Base-by-base conservation (phyloP, 2,888 invertebrate genomes). In the Clanis bilineata region DNA sequence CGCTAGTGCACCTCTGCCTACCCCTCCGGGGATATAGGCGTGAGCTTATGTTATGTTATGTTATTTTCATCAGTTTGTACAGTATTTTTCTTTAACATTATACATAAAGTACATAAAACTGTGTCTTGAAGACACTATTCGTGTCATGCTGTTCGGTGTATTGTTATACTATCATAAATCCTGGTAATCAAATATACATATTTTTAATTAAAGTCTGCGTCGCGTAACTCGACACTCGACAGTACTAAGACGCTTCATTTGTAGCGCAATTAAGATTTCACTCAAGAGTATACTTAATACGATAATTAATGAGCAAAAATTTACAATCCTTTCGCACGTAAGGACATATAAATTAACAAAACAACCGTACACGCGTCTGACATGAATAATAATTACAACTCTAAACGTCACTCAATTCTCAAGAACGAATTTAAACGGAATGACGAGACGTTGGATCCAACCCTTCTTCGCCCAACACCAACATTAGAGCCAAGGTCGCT, bases 401-500 rank as follows among this genome's bases (percentile, higher is more conserved):
- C 69, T 64, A 65, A 72, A 70, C 75, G 79, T 79, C 80, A 79
- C 75, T 80, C 76, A 80, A 75, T 76, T 75, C 71, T 68, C 70
- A 58, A 66, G 65, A 71, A 72, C 68, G 69, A 70, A 74, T 66
- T 76, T 71, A 73, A 77, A 77, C 72, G 72, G 69, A 70, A 67
- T 70, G 68, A 76, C 74, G 74, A 71, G 64, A 73, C 73, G 84
- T 83, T 82, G 78, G 73, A 81, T 73, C 66, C 74, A 86, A 84
- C 83, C 82, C 84, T 85, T 82, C 72, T 81, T 41, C 41, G 77
- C 77, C 79, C 77, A 76, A 75, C 58, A 51, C 51, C 51, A 51
- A 51, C 38, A 83, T 83, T 83, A 83, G 76, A 80, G 70, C 74
- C 86, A 89, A 90, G 88, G 89, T 86, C 84, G 86, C 74, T 79